Base-by-base conservation (phyloP, 2,113 vertebrate species). In the Poecile atricapillus region DNA sequence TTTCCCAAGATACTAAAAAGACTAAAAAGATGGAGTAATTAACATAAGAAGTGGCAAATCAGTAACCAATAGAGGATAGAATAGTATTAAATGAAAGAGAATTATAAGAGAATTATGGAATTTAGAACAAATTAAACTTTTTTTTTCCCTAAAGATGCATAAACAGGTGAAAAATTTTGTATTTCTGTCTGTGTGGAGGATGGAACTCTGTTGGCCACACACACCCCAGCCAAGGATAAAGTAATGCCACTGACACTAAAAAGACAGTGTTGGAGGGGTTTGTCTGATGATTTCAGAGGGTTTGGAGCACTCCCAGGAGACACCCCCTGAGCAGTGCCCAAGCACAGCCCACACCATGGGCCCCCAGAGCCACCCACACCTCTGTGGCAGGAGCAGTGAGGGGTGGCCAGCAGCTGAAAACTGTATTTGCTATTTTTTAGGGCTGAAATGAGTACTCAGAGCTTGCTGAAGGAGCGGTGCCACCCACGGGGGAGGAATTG, bases 371-470 rank as follows among this genome's bases (percentile, higher is more conserved):
- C 60, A 14, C 23, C 46, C 4, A 4, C 7, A 3, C n/a, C 64
- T 44, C 33, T 10, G 0, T 44, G 69, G 16, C 25, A 53, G 41
- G 6, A 10, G 31, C 2, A 3, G 31, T 0, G 0, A 19, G 9
- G 44, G 31, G 39, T 19, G 56, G 10, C 10, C 2, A 1, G 41
- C 1, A 3, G 13, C 52, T 74, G 27, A 6, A n/a, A 62, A 19
- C 30, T 20, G 2, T 7, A 8, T 41, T 62, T 31, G 5, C 41
- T 16, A 0, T 5, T 80, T 70, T 68, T 84, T 33, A 27, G 44
- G 20, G 41, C 15, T 41, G 5, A 39, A 31, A 14, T 13, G 30
- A 37, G 67, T 44, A 31, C 31, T 44, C 0, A 0, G 25, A 53
- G 31, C 47, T n/a, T n/a, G 16, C 43, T 2, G 3, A 27, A 46